Percentiles rank a stretch among this genome's conserved stretches.
These are phyloP conservation scores for Heliocidaris tuberculata DNA, from an alignment of 35 echinoderm and acorn worm species.

Conservation along the genomic window DNA sequence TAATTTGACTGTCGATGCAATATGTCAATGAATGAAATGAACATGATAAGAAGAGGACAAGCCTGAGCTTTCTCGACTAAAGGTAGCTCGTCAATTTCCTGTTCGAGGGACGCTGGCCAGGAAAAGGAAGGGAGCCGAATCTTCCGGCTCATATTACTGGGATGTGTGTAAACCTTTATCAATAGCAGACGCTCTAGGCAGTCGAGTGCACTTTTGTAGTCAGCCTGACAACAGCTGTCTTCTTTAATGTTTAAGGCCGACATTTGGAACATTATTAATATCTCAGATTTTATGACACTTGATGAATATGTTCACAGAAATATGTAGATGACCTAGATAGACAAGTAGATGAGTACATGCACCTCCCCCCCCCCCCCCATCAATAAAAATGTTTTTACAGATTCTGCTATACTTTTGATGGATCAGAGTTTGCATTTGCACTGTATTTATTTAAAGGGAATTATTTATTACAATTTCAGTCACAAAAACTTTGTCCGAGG, in stretches of 20 bases:
- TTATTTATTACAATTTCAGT: too few relatives aligned
- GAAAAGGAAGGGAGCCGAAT: constrained; percentile 32
- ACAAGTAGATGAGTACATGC: too few relatives aligned
- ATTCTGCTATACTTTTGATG: too few relatives aligned
- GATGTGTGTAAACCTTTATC: constrained; percentile 15
- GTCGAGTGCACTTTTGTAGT: neutral
- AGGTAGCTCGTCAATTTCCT: constrained; percentile 37
- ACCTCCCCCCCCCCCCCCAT: too few relatives aligned
- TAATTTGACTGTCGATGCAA: neutral
- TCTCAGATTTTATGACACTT: too few relatives aligned
- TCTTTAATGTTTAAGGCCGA: neutral
- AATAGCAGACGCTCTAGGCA: neutral
- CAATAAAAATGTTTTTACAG: too few relatives aligned
- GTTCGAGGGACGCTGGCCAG: constrained; percentile 38
- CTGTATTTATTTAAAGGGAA: too few relatives aligned
- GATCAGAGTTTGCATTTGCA: too few relatives aligned
- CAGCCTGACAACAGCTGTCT: neutral
- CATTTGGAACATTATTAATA: neutral
- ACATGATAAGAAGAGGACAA: neutral
- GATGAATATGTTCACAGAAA: too few relatives aligned
- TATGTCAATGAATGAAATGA: neutral
- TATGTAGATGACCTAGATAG: too few relatives aligned
- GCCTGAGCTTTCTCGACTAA: neutral
- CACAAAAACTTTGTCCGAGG: too few relatives aligned
- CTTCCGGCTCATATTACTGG: constrained; percentile 42